Percentiles rank a stretch among this genome's conserved stretches.
phyloP scores from a whole-genome alignment of 2,797 vertebrate species.

The Lacerta agilis region DNA sequence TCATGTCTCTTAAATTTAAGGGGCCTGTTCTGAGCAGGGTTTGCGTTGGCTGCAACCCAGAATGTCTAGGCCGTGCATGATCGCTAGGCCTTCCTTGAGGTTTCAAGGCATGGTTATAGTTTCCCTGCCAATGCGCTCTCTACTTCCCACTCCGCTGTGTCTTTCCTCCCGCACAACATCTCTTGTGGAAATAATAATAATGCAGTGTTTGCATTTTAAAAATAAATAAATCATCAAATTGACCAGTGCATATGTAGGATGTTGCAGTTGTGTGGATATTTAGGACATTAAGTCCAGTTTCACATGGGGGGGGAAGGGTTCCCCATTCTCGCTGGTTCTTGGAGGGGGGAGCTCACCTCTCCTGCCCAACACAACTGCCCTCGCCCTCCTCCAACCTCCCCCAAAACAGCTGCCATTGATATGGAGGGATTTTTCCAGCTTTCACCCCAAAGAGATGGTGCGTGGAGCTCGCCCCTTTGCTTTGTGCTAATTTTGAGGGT shows the following conservation, averaged over 20 bases:
- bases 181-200: neutral
- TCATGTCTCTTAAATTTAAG: too few species aligned
- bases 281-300: too few species aligned
- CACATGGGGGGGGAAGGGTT: neutral
- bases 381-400: constrained; percentile 53
- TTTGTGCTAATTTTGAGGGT: constrained; percentile 70
- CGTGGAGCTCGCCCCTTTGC: constrained; percentile 57
- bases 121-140: neutral
- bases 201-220: neutral
- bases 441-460: neutral
- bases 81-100: neutral
- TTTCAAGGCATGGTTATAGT: too few species aligned
- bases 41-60: too few species aligned
- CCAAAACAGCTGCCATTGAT: constrained; percentile 25
- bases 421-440: constrained; percentile 1
- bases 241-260: neutral
- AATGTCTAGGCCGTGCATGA: neutral
- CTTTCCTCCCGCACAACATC: neutral
- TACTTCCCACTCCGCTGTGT: neutral
- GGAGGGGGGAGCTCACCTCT: neutral
- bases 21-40: too few species aligned
- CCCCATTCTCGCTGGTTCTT: neutral
- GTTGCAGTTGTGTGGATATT: neutral
- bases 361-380: neutral
- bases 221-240: neutral